Evolutionary conservation across 2,888 invertebrate species (phyloP).

Genomic region (Ochropleura leucogaster): DNA sequence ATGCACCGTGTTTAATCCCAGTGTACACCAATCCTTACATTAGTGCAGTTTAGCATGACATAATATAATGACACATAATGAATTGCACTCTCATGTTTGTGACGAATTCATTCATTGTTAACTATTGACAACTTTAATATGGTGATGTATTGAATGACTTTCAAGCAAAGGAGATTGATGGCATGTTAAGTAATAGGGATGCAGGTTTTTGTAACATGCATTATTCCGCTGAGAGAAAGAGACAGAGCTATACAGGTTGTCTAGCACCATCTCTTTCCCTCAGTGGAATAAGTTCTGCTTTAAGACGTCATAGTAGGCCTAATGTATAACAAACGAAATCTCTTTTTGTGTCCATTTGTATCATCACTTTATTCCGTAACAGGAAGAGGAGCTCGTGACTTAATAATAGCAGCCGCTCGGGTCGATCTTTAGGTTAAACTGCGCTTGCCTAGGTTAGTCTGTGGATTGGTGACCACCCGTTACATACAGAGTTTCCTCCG

Average conservation of each 20-base stretch:
- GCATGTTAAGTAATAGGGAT: slow-evolving; percentile 38
- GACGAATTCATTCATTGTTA: slow-evolving; percentile 30
- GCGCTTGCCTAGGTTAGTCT: too few species aligned
- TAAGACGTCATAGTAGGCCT: too few species aligned
- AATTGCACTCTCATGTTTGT: slow-evolving; percentile 17
- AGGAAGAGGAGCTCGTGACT: too few species aligned
- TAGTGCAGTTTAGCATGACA: slow-evolving; percentile 23
- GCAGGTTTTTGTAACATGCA: background rate
- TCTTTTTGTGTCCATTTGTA: background rate
- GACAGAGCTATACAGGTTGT: too few species aligned
- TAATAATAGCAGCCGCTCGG: too few species aligned
- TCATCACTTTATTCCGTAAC: background rate
- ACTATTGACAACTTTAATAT: slow-evolving; percentile 5
- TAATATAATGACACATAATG: slow-evolving; percentile 12
- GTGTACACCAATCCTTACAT: background rate
- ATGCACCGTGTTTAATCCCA: too few species aligned
- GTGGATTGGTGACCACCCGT: too few species aligned
- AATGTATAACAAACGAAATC: background rate
- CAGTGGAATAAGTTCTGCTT: too few species aligned
- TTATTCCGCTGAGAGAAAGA: too few species aligned
- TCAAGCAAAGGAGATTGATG: slow-evolving; percentile 20
- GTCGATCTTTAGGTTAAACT: too few species aligned
- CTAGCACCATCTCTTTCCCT: too few species aligned
- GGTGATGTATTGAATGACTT: slow-evolving; percentile 30
- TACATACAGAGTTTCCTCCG: too few species aligned